Evolutionary conservation across 2,113 vertebrate genomes (phyloP).

Genomic region (Toxotes jaculatrix): DNA sequence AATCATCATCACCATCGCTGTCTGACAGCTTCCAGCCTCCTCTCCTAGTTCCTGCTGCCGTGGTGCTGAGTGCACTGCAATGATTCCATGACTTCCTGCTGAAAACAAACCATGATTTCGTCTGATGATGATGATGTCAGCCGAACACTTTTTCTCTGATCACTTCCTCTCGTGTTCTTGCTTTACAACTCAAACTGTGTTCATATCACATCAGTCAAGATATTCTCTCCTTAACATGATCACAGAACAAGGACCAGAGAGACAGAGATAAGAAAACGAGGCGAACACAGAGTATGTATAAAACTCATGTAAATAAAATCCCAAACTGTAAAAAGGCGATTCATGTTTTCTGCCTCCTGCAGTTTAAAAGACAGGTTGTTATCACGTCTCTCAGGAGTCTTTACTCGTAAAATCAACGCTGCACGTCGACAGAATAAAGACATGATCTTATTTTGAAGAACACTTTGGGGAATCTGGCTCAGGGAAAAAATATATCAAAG

Average conservation of each 20-base stretch:
- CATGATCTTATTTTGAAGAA: background rate
- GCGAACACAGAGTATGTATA: background rate
- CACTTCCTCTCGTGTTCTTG: background rate
- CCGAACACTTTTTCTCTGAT: no score
- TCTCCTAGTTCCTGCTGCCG: background rate
- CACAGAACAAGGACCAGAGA: background rate
- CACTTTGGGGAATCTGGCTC: background rate
- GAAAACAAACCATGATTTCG: constrained; percentile 21
- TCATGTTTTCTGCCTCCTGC: constrained; percentile 19
- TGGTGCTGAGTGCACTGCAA: background rate
- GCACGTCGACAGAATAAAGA: constrained; percentile 8
- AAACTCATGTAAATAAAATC: background rate
- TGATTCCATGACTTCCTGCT: constrained; percentile 21
- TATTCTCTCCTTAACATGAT: background rate
- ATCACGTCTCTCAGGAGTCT: background rate
- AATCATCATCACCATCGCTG: constrained; percentile 3
- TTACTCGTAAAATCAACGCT: background rate
- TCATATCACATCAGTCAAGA: background rate
- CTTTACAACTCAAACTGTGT: background rate
- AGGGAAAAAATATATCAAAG: constrained; percentile 2
- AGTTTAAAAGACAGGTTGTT: background rate
- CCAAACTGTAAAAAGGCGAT: background rate
- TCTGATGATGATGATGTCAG: background rate
- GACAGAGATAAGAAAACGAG: background rate
- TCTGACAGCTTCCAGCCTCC: constrained; percentile 13